Evolutionary conservation across 2,888 invertebrate genomes (phyloP).

Genomic region (Eristalis intricaria): DNA sequence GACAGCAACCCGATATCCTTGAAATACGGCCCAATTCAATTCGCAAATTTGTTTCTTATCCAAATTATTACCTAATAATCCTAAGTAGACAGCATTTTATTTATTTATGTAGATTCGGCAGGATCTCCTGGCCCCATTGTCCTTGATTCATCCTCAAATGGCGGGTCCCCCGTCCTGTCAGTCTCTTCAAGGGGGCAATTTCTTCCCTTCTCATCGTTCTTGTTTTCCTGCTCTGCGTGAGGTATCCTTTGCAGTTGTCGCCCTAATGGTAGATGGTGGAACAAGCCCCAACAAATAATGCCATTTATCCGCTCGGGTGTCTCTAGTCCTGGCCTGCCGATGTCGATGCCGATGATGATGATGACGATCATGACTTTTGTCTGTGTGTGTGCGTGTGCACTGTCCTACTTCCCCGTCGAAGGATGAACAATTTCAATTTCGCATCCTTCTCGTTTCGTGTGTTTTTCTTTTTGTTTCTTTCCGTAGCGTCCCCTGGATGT

Average conservation of each 20-base stretch:
- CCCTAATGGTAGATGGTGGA: conserved; percentile 23
- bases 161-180: conserved; percentile 9
- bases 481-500: conserved; percentile 25
- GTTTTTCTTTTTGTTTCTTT: neutral
- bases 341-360: conserved; percentile 34
- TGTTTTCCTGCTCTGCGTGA: neutral
- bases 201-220: neutral
- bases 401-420: neutral
- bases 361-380: conserved; percentile 35
- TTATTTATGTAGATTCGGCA: conserved; percentile 65
- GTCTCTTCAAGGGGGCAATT: neutral
- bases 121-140: conserved; percentile 42
- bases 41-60: conserved; percentile 45
- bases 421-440: conserved; percentile 60
- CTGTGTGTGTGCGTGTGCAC: conserved; percentile 3
- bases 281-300: conserved; percentile 57
- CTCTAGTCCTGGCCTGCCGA: conserved; percentile 45
- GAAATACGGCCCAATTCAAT: conserved; percentile 64
- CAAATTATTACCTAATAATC: conserved; percentile 69
- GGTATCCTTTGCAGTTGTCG: neutral
- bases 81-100: conserved; percentile 57
- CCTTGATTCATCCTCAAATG: conserved; percentile 59
- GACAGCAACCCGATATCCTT: conserved; percentile 46
- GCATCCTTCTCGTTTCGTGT: conserved; percentile 24
- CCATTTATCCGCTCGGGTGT: conserved; percentile 55